phyloP scores from a whole-genome alignment of 2,113 vertebrate species.

The Carollia perspicillata region DNA sequence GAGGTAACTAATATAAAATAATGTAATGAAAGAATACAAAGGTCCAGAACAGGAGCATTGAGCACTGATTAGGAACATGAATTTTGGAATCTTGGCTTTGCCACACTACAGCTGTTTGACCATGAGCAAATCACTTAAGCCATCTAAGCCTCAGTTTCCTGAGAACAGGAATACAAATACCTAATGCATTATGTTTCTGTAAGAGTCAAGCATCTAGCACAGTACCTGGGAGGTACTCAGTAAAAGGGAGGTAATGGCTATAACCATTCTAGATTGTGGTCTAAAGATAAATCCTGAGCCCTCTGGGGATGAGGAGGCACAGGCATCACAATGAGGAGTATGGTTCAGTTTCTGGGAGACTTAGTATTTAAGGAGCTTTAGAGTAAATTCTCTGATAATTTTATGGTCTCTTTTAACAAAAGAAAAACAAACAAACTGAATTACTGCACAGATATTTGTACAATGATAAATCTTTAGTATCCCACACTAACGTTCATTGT shows the following conservation, averaged over 20 bases:
- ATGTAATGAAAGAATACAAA: background rate
- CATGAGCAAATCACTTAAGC: background rate
- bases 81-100: background rate
- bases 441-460: background rate
- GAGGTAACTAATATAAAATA: background rate
- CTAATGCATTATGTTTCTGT: background rate
- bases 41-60: background rate
- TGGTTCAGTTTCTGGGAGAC: background rate
- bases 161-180: background rate
- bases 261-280: background rate
- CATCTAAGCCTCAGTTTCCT: background rate
- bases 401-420: constrained; percentile 28
- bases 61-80: background rate
- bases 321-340: background rate
- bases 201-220: background rate
- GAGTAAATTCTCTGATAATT: background rate
- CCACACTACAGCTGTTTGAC: background rate
- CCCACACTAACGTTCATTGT: background rate
- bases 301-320: background rate
- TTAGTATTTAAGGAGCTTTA: background rate
- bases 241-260: background rate
- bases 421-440: constrained; percentile 41
- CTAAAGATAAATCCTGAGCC: background rate
- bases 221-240: background rate
- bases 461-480: constrained; percentile 27